Evolutionary conservation across 1,140 invertebrate species (phyloP).

Genomic region (Gonioctena quinquepunctata): DNA sequence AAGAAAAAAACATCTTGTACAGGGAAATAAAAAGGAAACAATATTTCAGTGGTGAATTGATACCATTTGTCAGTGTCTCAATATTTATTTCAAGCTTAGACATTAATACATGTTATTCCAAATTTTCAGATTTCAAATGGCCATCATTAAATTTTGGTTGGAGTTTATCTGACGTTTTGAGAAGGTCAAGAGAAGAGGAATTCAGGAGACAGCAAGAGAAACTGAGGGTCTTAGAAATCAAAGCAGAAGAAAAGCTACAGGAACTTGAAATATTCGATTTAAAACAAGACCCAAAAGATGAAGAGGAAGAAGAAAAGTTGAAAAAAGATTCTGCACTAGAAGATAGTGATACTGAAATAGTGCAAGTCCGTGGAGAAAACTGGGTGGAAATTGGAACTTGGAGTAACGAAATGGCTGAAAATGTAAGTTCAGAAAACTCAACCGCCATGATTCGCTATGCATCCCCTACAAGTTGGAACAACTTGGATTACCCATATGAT

Average conservation of each 20-base stretch:
- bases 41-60: too few species aligned
- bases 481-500: conserved; percentile 38
- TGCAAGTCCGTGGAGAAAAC: conserved; percentile 58
- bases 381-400: conserved; percentile 83
- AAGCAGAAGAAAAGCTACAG: conserved; percentile 27
- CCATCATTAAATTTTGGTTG: conserved; percentile 89
- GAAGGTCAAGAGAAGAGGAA: conserved; percentile 61
- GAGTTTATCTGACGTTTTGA: conserved; percentile 83
- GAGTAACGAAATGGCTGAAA: conserved; percentile 82
- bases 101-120: not conserved
- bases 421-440: conserved; percentile 8
- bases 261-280: conserved; percentile 37
- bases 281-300: conserved; percentile 43
- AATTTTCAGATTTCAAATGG: conserved; percentile 71
- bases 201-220: conserved; percentile 41
- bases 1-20: too few species aligned
- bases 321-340: conserved; percentile 43
- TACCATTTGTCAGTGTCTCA: too few species aligned
- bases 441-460: conserved; percentile 53
- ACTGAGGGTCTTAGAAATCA: conserved; percentile 16
- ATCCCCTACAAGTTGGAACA: conserved; percentile 59
- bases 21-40: too few species aligned
- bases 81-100: not conserved
- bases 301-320: conserved; percentile 41
- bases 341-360: conserved; percentile 52